Base-by-base conservation (phyloP, 2,113 vertebrate genomes). In the Ophiodon elongatus region DNA sequence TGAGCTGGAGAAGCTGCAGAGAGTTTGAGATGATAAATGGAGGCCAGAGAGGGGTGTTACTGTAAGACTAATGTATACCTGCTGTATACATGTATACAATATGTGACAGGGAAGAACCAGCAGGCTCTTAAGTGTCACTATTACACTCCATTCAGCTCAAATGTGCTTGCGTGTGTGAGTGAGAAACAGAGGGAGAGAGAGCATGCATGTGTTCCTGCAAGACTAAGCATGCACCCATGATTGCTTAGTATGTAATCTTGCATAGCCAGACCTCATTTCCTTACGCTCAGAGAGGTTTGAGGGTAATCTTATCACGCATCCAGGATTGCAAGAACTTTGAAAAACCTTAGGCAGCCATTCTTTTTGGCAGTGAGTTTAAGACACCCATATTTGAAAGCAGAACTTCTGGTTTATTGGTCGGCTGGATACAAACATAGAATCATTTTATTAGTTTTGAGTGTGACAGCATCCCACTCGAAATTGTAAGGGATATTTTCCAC, bases 291-390 rank as follows among this genome's bases (percentile, higher is more conserved):
- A 62, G 75, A 85, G 73, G 59, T 79, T 73, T 43, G 9, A 17
- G 35, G 60, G 19, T 66, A 75, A 21, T 82, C 85, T 86, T 86
- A 89, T 91, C 86, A 85, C 88, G 91, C 67, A 62, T 78, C 85
- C 66, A 71, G 57, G 67, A 85, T 52, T 81, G 73, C 25, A 0
- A 57, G 37, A 88, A 88, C 56, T 76, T 76, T 66, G 15, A 84
- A 88, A 31, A 88, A 80, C 76, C 76, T 79, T 27, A 79, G 59
- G 71, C 70, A 73, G 35, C 29, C 10, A 2, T 50, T 62, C 47
- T 60, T 68, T 81, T 64, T 87, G 78, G 80, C 47, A 85, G 69
- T 10, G 3, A 52, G 43, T 64, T 70, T 59, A 27, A 79, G 81
- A 85, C 79, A 71, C 50, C 35, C 6, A 89, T 74, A 37, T 73